Conservation (phyloP, 2,113 vertebrate genomes). For the Sturnus vulgaris region DNA sequence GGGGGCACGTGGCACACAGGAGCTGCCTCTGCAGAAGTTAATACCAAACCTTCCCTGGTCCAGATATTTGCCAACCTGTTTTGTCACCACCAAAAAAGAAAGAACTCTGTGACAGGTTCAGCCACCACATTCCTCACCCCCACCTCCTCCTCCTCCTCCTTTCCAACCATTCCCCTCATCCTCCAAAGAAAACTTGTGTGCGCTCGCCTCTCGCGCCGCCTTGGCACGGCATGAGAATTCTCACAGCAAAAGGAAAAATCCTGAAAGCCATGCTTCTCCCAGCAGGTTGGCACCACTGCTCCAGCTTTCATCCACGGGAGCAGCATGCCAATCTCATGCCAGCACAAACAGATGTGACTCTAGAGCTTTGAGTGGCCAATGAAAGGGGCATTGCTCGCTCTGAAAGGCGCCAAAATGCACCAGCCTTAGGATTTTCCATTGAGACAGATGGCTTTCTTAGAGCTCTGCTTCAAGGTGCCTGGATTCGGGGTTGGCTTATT, state of each 20-base stretch:
- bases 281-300: not conserved
- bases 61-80: not conserved
- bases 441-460: not conserved
- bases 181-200: not conserved
- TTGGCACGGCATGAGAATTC: slow-evolving; percentile 1
- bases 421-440: not conserved
- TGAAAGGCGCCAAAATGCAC: not conserved
- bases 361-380: slow-evolving; percentile 13
- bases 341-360: slow-evolving; percentile 28
- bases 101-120: not conserved
- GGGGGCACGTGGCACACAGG: not conserved
- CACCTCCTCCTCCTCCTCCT: not conserved
- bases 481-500: not conserved
- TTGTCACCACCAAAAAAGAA: not conserved
- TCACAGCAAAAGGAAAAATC: not conserved
- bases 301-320: not conserved
- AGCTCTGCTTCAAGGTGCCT: slow-evolving; percentile 22
- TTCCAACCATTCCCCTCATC: not conserved
- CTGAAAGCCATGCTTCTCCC: not conserved
- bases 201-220: not conserved
- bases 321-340: not conserved
- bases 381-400: not conserved
- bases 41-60: not conserved
- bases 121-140: not conserved
- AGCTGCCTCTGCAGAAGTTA: not conserved